Conservation (phyloP, 2,797 vertebrate genomes). For the Gallinago solitaria region DNA sequence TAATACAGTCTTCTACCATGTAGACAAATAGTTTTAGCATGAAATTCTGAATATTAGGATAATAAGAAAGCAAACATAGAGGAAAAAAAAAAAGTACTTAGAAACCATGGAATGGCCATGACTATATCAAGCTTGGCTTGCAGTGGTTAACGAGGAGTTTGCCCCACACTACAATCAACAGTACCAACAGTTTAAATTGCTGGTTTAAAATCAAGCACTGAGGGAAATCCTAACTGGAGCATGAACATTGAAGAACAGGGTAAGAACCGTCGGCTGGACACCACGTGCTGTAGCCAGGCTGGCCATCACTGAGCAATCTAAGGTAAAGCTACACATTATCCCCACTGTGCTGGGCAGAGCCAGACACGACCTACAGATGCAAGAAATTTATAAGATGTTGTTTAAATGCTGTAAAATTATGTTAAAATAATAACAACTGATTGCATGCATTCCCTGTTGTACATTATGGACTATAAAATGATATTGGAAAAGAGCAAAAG, state of each 20-base stretch:
- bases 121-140: background rate
- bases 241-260: background rate
- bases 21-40: background rate
- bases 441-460: background rate
- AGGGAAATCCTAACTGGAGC: background rate
- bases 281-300: background rate
- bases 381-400: background rate
- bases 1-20: background rate
- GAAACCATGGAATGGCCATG: background rate
- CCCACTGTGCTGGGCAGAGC: background rate
- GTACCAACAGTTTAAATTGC: background rate
- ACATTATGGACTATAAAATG: background rate
- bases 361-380: background rate
- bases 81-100: rapidly evolving
- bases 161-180: background rate
- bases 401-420: background rate
- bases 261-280: background rate
- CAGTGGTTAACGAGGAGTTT: background rate
- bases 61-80: background rate
- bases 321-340: background rate
- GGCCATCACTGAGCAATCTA: background rate
- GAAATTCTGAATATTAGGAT: background rate
- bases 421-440: background rate
- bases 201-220: background rate
- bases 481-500: background rate